These are phyloP conservation scores for Ariolimax columbianus DNA, from an alignment of 2,888 invertebrate genomes.

Conservation along the genomic window DNA sequence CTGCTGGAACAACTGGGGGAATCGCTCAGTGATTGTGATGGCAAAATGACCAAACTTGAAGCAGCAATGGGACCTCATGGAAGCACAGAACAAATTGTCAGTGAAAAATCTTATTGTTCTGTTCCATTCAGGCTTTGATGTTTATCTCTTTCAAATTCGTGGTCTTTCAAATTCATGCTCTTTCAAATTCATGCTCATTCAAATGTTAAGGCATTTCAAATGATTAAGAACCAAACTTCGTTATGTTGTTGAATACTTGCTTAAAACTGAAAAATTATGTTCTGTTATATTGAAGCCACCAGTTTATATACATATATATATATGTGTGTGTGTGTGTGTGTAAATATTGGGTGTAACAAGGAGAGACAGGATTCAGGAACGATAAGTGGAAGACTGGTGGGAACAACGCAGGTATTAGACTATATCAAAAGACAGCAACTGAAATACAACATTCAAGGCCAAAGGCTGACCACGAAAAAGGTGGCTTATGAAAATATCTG, in stretches of 20 bases:
- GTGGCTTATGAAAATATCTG: too few species aligned
- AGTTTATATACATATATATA: too few species aligned
- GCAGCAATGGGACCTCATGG: background rate
- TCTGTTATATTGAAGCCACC: too few species aligned
- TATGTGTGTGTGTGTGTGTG: too few species aligned
- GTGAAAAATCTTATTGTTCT: background rate
- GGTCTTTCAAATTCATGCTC: background rate
- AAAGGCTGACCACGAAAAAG: too few species aligned
- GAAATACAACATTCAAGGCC: too few species aligned
- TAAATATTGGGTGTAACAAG: too few species aligned
- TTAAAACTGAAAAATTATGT: too few species aligned
- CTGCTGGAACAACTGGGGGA: slow-evolving; percentile 69
- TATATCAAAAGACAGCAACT: too few species aligned
- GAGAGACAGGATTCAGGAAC: too few species aligned
- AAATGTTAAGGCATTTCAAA: background rate
- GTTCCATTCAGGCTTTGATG: background rate
- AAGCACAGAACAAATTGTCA: slow-evolving; percentile 25
- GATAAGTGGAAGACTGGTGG: too few species aligned
- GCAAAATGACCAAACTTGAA: slow-evolving; percentile 82
- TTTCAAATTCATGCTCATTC: background rate
- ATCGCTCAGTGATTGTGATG: slow-evolving; percentile 84
- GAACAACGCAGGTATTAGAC: too few species aligned
- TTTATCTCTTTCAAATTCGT: background rate
- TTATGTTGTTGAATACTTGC: background rate
- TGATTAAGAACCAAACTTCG: background rate